Conservation (phyloP, 2,888 invertebrate genomes). For the Drosophila crucigera region DNA sequence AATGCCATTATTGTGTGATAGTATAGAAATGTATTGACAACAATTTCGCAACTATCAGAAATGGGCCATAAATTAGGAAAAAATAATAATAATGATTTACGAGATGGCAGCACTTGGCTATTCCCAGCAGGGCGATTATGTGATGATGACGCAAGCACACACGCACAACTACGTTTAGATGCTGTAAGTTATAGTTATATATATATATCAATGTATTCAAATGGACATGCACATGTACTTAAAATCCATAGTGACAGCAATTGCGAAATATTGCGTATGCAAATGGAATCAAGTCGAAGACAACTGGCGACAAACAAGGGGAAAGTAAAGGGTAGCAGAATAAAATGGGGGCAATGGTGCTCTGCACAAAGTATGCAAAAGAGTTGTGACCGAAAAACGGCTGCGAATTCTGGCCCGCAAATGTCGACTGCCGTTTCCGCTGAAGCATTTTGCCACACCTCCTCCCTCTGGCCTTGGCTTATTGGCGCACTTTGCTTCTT, state of each 20-base stretch:
- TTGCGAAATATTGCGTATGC: conserved; percentile 45
- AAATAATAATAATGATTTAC: conserved; percentile 54
- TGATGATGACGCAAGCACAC: conserved; percentile 6
- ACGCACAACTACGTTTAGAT: neutral
- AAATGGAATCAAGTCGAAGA: conserved; percentile 48
- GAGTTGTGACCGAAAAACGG: conserved; percentile 31
- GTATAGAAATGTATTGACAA: conserved; percentile 51
- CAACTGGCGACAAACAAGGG: conserved; percentile 20
- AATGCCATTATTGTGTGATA: conserved; percentile 42
- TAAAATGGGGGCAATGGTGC: neutral
- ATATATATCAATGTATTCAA: conserved; percentile 3
- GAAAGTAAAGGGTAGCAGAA: neutral
- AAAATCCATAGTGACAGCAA: conserved; percentile 27
- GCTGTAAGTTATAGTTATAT: neutral
- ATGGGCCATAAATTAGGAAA: conserved; percentile 56
- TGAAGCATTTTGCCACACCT: conserved; percentile 3
- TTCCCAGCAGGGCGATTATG: conserved; percentile 26
- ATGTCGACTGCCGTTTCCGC: conserved; percentile 27
- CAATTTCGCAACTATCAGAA: conserved; percentile 66
- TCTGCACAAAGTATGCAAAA: conserved; percentile 32
- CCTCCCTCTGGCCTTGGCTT: conserved; percentile 36
- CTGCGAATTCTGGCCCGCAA: conserved; percentile 9
- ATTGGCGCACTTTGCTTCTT: conserved; percentile 74
- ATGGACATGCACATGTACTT: conserved; percentile 20
- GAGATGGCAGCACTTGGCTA: conserved; percentile 33